Evolutionary conservation across 2,797 vertebrate genomes (phyloP), one percentile per base, ranked within the genome.

Genomic region (Sebastes minor): DNA sequence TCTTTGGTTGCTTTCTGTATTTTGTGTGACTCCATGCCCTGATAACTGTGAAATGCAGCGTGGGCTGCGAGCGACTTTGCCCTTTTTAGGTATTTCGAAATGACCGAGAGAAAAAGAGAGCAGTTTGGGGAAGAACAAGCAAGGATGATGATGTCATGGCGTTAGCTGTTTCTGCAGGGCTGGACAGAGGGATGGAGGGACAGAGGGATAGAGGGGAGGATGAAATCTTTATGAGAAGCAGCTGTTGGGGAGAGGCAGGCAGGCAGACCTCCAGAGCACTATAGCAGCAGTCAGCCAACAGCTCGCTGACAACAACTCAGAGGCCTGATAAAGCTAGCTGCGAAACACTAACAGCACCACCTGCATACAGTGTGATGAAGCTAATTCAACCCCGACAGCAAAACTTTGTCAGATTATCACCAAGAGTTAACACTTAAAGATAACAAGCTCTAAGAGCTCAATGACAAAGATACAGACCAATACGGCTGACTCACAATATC

Each of bases 151-250:
- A 96, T 94, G 95, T 96, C 94, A 95, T 94, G 76, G 75, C 38
- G 82, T 92, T 87, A 78, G 91, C 83, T 88, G 88, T 91, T 92
- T 79, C 85, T 93, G 86, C 85, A 74, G 89, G 89, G 88, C 81
- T 84, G 74, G 88, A 89, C 78, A 63, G 86, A 79, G 77, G 55
- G 81, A 86, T 81, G 77, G 80, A 84, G 86, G 78, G 86, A 90
- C 75, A 33, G 60, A 35, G 82, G 72, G 77, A 83, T 60, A 67
- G 81, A 84, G 85, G 82, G 87, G 89, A 80, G 89, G 90, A 87
- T 84, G 89, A 89, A 87, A 72, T 87, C 89, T 95, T 95, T 93
- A 96, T 96, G 93, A 91, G 93, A 95, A 95, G 87, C 96, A 96
- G 95, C 95, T 96, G 95, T 94, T 88, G 88, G 87, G 84, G 83